A percentile compares a stretch with the other conserved stretches of the same genome.
Conservation (phyloP, 64 coral and sea anemone genomes). For the Cladopsammia gracilis region DNA sequence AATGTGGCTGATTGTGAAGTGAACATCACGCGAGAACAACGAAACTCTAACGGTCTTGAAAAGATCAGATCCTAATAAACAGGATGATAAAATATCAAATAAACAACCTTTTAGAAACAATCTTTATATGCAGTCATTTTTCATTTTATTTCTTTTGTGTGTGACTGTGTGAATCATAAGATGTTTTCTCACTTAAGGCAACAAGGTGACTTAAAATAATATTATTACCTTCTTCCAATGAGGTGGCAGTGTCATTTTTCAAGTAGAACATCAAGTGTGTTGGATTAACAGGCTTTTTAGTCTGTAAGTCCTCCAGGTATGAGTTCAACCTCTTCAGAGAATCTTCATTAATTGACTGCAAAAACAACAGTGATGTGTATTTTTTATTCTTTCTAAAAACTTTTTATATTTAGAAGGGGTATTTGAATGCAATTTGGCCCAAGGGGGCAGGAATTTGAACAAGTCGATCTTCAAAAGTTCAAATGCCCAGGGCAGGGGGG, state of each 20-base stretch:
- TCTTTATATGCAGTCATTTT: background rate
- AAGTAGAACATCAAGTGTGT: conserved; percentile 92
- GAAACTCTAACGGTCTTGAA: conserved; percentile 89
- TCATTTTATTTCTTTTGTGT: no score
- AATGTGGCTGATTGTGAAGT: conserved; percentile 88
- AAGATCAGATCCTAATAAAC: conserved; percentile 36
- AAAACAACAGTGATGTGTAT: background rate
- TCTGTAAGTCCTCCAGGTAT: conserved; percentile 88
- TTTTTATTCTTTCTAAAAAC: no score
- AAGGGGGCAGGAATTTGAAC: no score
- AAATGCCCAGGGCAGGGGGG: no score
- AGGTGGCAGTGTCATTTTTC: conserved; percentile 55
- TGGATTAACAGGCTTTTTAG: conserved; percentile 86
- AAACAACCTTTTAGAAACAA: background rate
- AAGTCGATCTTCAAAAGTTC: no score
- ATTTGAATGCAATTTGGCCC: no score
- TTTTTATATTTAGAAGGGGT: no score
- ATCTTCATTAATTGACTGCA: conserved; percentile 91
- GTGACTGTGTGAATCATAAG: no score
- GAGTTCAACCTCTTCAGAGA: conserved; percentile 93
- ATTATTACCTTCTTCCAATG: background rate
- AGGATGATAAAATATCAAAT: background rate
- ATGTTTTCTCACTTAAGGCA: no score
- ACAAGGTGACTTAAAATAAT: no score
- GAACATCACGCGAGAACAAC: conserved; percentile 87